Evolutionary conservation across 1,140 invertebrate genomes (phyloP), one percentile per base, ranked within the genome.

Genomic region (Orussus abietinus): DNA sequence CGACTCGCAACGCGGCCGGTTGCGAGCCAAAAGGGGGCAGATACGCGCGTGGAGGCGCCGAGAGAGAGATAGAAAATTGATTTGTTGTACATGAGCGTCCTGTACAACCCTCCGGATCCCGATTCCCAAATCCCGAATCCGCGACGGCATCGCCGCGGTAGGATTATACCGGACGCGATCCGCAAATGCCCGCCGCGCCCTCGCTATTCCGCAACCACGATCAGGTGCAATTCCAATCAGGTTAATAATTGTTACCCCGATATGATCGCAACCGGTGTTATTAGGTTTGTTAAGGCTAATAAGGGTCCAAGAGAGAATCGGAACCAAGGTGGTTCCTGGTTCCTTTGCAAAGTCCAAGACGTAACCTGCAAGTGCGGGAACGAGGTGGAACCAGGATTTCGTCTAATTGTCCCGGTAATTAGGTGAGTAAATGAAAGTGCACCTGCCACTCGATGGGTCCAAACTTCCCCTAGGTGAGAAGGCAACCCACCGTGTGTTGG

Each of bases 211-310:
- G 39, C 38, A 49, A 60, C 48, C 60, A 59, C 62, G 61, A 69
- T 68, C 67, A 68, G 65, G 60, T 66, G 68, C 59, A 69, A 69
- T 64, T 70, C 62, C 57, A 57, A 65, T 62, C 60, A 62, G 59
- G 62, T 71, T 69, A 71, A 69, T 67, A 67, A 70, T 67, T 60
- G 62, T 64, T 57, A 61, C 53, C n/a, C n/a, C n/a, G n/a, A n/a
- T n/a, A n/a, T n/a, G n/a, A n/a, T n/a, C n/a, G n/a, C n/a, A n/a
- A n/a, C n/a, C n/a, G n/a, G n/a, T n/a, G n/a, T n/a, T n/a, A n/a
- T n/a, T n/a, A n/a, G n/a, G n/a, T n/a, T n/a, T n/a, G n/a, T n/a
- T n/a, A n/a, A n/a, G n/a, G n/a, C n/a, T n/a, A n/a, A n/a, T n/a
- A n/a, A n/a, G n/a, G n/a, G n/a, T n/a, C n/a, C n/a, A n/a, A n/a